These are phyloP conservation scores for Phoebastria nigripes DNA, from an alignment of 2,797 vertebrate species.

Conservation along the genomic window DNA sequence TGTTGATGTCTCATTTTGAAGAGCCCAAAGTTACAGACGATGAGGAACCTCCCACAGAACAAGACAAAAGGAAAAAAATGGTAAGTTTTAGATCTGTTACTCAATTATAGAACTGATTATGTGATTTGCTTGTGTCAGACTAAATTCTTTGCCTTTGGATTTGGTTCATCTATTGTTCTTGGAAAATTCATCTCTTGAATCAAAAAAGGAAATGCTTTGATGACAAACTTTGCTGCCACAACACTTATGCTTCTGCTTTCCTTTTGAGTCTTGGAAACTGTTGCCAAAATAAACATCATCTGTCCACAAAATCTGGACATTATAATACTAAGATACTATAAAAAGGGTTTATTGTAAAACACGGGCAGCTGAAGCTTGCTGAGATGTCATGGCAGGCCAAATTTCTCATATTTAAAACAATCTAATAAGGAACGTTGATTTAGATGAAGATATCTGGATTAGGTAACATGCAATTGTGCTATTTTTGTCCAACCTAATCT, in stretches of 20 bases:
- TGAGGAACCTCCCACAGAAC: conserved; percentile 94
- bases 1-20: conserved; percentile 92
- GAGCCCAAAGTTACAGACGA: conserved; percentile 90
- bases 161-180: not conserved
- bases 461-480: not conserved
- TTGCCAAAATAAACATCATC: not conserved
- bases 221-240: not conserved
- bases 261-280: not conserved
- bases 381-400: not conserved
- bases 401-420: not conserved
- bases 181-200: not conserved
- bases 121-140: not conserved
- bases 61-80: conserved; percentile 95
- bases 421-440: not conserved
- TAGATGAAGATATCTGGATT: not conserved
- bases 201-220: not conserved
- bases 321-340: not conserved
- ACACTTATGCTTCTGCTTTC: not conserved
- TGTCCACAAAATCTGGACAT: not conserved
- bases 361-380: not conserved
- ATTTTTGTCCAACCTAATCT: not conserved
- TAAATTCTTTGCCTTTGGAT: not conserved
- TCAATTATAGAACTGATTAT: not conserved
- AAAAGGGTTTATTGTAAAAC: not conserved
- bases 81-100: conserved; percentile 71